Evolutionary conservation across 2,888 invertebrate species (phyloP).

Genomic region (Athalia rosae): DNA sequence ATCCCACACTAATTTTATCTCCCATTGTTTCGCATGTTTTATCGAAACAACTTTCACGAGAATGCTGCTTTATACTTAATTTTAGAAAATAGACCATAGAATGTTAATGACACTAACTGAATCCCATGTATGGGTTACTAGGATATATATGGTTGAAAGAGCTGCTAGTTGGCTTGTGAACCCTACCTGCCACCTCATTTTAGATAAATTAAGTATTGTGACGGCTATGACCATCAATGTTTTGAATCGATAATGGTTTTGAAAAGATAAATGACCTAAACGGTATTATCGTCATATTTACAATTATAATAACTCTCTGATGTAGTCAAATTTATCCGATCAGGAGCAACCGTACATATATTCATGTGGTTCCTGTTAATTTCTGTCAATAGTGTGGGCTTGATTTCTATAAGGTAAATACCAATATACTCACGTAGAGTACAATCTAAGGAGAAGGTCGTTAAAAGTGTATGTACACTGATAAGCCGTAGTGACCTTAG

Average conservation of each 20-base stretch:
- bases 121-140: background rate
- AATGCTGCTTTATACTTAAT: conserved; percentile 7
- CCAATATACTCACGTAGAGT: background rate
- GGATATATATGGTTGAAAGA: no score
- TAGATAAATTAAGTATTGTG: no score
- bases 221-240: background rate
- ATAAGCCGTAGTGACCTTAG: conserved; percentile 3
- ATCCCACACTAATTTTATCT: conserved; percentile 7
- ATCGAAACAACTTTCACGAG: background rate
- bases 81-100: background rate
- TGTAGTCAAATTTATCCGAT: no score
- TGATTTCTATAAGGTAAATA: conserved; percentile 9
- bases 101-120: conserved; percentile 35
- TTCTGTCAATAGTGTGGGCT: background rate
- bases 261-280: background rate
- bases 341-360: background rate
- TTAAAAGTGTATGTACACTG: conserved; percentile 31
- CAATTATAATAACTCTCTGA: no score
- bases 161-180: no score
- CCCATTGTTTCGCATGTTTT: background rate
- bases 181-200: no score
- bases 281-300: no score
- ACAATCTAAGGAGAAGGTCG: conserved; percentile 10
- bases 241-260: background rate
- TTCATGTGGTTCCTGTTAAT: background rate